These are phyloP conservation scores for Cyclargus thomasi DNA, from an alignment of 1,140 invertebrate genomes.

Conservation along the genomic window DNA sequence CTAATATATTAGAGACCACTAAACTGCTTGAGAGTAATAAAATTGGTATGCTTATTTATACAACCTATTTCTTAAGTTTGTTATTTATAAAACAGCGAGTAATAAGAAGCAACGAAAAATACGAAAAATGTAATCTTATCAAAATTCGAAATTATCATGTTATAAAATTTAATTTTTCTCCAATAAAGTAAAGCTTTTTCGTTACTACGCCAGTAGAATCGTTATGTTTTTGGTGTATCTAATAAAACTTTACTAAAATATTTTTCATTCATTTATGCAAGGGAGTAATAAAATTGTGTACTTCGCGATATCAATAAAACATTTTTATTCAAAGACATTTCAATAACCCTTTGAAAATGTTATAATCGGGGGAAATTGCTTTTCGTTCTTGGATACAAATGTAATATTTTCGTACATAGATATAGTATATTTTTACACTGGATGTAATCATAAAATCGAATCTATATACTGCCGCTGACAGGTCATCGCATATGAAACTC, in stretches of 20 bases:
- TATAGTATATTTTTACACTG: neutral
- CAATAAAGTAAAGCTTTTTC: no score
- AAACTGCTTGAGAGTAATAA: no score
- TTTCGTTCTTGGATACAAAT: neutral
- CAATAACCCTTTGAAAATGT: neutral
- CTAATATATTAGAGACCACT: no score
- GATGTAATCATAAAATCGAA: conserved; percentile 11
- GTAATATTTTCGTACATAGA: neutral
- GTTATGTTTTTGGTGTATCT: neutral
- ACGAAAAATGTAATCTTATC: no score
- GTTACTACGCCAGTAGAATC: no score
- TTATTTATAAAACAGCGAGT: no score
- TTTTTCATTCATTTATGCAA: neutral
- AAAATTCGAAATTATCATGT: no score
- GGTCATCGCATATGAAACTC: conserved; percentile 20
- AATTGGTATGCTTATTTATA: no score
- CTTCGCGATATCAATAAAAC: neutral
- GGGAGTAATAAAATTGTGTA: neutral
- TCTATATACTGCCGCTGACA: conserved; percentile 4
- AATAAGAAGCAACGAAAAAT: no score
- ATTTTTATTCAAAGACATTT: conserved; percentile 8
- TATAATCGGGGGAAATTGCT: conserved; percentile 7
- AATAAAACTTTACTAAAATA: neutral
- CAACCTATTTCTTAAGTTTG: no score
- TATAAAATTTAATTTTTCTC: no score